These are phyloP conservation scores for Platycheirus rosarum DNA, from an alignment of 2,888 invertebrate genomes.

Conservation along the genomic window DNA sequence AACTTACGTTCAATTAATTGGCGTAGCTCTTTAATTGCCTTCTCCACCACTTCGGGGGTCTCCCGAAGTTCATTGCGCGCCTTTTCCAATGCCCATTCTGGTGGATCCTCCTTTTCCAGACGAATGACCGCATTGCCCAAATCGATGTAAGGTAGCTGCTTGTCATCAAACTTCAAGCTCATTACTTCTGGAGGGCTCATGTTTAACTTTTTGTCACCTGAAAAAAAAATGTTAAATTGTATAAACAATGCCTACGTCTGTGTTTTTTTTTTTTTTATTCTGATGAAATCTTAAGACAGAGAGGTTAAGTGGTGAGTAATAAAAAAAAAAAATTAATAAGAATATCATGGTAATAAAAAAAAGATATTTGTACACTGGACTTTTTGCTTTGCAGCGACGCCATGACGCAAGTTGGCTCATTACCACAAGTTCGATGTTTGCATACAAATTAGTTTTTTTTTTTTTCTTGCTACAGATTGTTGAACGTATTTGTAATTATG, in stretches of 20 bases:
- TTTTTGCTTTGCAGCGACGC: not conserved
- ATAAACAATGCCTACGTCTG: not conserved
- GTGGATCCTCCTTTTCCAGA: constrained; percentile 85
- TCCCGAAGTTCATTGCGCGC: constrained; percentile 89
- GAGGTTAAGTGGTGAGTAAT: not conserved
- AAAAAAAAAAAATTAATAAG: not conserved
- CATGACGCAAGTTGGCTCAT: not conserved
- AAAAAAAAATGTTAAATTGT: constrained; percentile 15
- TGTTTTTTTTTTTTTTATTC: not conserved
- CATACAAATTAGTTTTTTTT: constrained; percentile 10
- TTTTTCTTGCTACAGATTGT: too few relatives aligned
- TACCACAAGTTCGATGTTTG: not conserved
- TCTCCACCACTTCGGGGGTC: constrained; percentile 86
- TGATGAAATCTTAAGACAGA: not conserved
- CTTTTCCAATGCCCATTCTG: constrained; percentile 85
- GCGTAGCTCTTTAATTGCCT: constrained; percentile 85
- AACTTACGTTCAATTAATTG: constrained; percentile 83
- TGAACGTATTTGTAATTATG: not conserved
- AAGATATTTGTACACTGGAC: too few relatives aligned
- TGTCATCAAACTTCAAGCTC: constrained; percentile 83
- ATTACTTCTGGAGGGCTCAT: constrained; percentile 65
- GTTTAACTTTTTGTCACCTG: constrained; percentile 22
- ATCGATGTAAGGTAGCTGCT: constrained; percentile 85
- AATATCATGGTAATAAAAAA: too few relatives aligned
- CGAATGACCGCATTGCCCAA: constrained; percentile 85